Percentiles rank a stretch among this genome's conserved stretches.
phyloP scores from a whole-genome alignment of 1,140 invertebrate genomes.

The Drosophila rhopaloa region DNA sequence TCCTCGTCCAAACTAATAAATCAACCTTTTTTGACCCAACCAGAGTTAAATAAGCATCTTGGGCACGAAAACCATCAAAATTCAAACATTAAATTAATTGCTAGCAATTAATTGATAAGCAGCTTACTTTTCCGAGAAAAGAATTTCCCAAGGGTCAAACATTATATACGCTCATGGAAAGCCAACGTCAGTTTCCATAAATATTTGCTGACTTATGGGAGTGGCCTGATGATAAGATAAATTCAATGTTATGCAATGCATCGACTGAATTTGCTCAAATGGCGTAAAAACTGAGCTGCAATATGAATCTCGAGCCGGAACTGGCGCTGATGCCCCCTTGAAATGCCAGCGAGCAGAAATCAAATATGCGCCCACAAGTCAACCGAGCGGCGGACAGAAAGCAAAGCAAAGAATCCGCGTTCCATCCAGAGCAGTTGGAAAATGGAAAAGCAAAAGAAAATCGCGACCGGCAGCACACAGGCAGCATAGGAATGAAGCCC shows the following conservation, averaged over 20 bases:
- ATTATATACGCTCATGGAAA: constrained; percentile 4
- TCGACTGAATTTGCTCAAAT: constrained; percentile 54
- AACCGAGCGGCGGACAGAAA: constrained; percentile 48
- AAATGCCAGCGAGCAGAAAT: constrained; percentile 56
- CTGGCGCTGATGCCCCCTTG: constrained; percentile 25
- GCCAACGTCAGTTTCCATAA: constrained; percentile 11
- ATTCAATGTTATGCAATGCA: constrained; percentile 39
- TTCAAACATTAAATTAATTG: background rate
- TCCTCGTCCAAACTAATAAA: background rate
- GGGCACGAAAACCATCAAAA: background rate
- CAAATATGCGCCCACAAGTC: constrained; percentile 68
- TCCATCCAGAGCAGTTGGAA: constrained; percentile 16
- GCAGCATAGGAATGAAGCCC: constrained; percentile 72
- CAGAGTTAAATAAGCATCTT: no score
- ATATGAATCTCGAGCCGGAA: constrained; percentile 36
- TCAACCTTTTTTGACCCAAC: background rate
- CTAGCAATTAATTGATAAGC: constrained; percentile 14
- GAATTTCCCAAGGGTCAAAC: background rate
- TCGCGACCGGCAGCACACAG: constrained; percentile 70
- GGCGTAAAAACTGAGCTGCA: constrained; percentile 61
- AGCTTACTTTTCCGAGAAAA: background rate
- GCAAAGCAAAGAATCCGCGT: constrained; percentile 53
- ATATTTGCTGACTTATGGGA: constrained; percentile 15
- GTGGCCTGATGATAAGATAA: constrained; percentile 9
- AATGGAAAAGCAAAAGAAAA: constrained; percentile 40